These are phyloP conservation scores for Bos indicus DNA, from an alignment of 2,113 vertebrate species.

Conservation along the genomic window DNA sequence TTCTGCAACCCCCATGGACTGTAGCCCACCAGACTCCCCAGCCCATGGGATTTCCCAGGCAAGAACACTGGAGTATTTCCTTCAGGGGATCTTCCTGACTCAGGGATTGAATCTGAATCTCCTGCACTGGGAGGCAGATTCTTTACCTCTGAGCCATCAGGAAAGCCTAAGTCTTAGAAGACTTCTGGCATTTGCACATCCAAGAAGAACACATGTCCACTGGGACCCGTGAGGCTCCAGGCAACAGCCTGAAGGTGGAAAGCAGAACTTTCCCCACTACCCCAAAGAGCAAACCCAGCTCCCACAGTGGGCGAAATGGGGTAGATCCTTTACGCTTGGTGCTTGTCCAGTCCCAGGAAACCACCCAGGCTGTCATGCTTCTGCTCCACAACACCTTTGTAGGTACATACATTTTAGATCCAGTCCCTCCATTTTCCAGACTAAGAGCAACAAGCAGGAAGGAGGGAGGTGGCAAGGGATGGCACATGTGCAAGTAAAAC, in stretches of 20 bases:
- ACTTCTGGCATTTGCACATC: background rate
- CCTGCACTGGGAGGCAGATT: no score
- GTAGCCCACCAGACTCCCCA: background rate
- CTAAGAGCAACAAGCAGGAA: background rate
- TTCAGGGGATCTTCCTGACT: background rate
- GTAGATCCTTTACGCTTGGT: background rate
- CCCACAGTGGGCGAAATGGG: no score
- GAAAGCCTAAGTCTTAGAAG: background rate
- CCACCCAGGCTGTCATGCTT: background rate
- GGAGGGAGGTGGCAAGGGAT: background rate
- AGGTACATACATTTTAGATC: background rate
- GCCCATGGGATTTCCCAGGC: background rate
- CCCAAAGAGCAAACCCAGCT: background rate
- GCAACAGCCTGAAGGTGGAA: background rate
- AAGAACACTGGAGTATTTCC: background rate
- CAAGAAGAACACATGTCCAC: background rate
- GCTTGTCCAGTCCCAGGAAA: background rate
- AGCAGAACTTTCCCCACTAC: background rate
- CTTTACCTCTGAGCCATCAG: no score
- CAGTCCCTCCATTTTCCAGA: background rate
- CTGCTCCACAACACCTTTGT: background rate
- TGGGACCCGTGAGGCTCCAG: background rate
- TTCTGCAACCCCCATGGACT: background rate
- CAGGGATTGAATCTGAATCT: no score
- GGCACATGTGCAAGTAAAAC: accelerated